These are phyloP conservation scores for Chelon auratus DNA, from an alignment of 2,797 vertebrate genomes.

Conservation along the genomic window DNA sequence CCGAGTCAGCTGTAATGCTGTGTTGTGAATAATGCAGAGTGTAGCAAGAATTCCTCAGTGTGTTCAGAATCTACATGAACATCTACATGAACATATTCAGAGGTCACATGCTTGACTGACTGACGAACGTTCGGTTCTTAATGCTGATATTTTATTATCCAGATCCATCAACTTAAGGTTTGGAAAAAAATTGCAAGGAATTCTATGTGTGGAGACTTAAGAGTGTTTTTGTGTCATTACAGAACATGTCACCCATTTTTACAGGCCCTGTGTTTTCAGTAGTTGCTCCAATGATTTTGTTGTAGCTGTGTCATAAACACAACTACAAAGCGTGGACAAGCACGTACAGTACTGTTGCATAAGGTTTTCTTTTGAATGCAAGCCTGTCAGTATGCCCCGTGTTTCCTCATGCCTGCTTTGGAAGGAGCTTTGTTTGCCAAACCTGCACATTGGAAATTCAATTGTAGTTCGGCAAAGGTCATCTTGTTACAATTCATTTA, in stretches of 20 bases:
- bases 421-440: slow-evolving; percentile 22
- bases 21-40: slow-evolving; percentile 65
- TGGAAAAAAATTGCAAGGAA: neutral
- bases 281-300: neutral
- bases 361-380: neutral
- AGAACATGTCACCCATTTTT: too few relatives aligned
- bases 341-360: neutral
- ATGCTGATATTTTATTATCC: too few relatives aligned
- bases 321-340: neutral
- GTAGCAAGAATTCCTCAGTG: slow-evolving; percentile 22
- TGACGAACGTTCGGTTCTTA: neutral
- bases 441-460: slow-evolving; percentile 21
- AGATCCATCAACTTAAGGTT: neutral
- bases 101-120: slow-evolving; percentile 1
- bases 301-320: neutral
- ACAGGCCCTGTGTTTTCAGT: neutral
- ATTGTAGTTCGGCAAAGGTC: slow-evolving; percentile 37
- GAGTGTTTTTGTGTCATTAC: too few relatives aligned
- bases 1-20: slow-evolving; percentile 18
- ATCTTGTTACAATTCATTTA: slow-evolving; percentile 31
- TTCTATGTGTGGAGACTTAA: too few relatives aligned
- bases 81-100: slow-evolving; percentile 25
- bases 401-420: neutral
- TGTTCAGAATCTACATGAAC: slow-evolving; percentile 31
- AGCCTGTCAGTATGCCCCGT: neutral